phyloP scores from a whole-genome alignment of 1,140 invertebrate species.

The Neuroterus valhalla region DNA sequence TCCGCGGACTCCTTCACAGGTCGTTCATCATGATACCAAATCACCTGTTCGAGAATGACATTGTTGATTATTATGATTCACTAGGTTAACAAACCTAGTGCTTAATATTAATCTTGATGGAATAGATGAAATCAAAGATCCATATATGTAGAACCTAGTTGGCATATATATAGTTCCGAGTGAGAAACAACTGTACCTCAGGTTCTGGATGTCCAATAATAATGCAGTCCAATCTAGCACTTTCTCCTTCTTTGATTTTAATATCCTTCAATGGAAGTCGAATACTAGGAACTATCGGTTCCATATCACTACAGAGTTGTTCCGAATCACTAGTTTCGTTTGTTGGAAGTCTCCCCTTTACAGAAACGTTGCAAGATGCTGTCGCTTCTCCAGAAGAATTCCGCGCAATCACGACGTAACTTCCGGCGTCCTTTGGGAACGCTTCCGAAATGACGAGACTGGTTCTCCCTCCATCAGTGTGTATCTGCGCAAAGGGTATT shows the following conservation, averaged over 20 bases:
- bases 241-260: constrained; percentile 82
- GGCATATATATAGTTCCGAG: not conserved
- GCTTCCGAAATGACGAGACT: constrained; percentile 82
- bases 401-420: constrained; percentile 79
- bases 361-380: constrained; percentile 80
- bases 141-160: not conserved
- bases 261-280: constrained; percentile 83
- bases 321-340: constrained; percentile 86
- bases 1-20: constrained; percentile 91
- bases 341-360: constrained; percentile 81
- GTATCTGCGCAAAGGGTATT: constrained; percentile 74
- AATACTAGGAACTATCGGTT: constrained; percentile 83
- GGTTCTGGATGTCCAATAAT: constrained; percentile 91
- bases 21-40: constrained; percentile 89
- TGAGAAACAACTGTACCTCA: constrained; percentile 75
- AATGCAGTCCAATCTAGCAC: constrained; percentile 84
- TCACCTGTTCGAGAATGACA: constrained; percentile 76
- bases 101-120: constrained; percentile 9
- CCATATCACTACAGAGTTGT: constrained; percentile 79
- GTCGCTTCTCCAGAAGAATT: constrained; percentile 81
- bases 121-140: constrained; percentile 17
- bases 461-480: constrained; percentile 77
- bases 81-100: not conserved
- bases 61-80: no score
- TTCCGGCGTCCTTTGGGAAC: constrained; percentile 82